A percentile compares a stretch with the other conserved stretches of the same genome.
These are phyloP conservation scores for Brachionus plicatilis DNA, from an alignment of 1,140 invertebrate genomes.

Conservation along the genomic window DNA sequence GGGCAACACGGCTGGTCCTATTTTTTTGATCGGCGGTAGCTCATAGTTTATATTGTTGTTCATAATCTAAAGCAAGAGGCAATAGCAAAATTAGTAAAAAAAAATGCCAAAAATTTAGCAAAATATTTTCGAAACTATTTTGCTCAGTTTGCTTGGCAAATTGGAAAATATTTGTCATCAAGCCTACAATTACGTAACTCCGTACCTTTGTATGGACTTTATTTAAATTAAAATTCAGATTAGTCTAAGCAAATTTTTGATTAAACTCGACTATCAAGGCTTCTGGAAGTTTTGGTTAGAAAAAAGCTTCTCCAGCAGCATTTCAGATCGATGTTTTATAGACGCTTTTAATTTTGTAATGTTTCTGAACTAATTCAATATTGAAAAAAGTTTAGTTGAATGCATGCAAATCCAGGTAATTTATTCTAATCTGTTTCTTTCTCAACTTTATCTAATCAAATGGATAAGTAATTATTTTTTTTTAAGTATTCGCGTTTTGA, in stretches of 20 bases:
- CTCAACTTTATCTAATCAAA: slow-evolving; percentile 25
- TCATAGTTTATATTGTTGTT: slow-evolving; percentile 38
- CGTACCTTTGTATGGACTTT: background rate
- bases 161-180: slow-evolving; percentile 8
- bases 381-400: background rate
- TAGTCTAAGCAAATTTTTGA: background rate
- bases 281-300: background rate
- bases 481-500: background rate
- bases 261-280: background rate
- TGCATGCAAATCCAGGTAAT: slow-evolving; percentile 28
- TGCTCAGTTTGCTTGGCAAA: background rate
- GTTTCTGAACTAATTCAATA: background rate
- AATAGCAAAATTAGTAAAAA: background rate
- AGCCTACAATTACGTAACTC: background rate
- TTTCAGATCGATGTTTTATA: background rate
- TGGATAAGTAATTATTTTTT: slow-evolving; percentile 27
- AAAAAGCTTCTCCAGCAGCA: background rate
- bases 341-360: background rate
- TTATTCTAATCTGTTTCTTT: slow-evolving; percentile 2
- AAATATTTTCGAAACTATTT: slow-evolving; percentile 12
- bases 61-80: slow-evolving; percentile 6
- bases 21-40: slow-evolving; percentile 24
- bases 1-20: slow-evolving; percentile 30
- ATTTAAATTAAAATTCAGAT: background rate
- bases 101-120: background rate